Evolutionary conservation across 2,888 invertebrate species (phyloP).

Genomic region (Tinea pellionella): DNA sequence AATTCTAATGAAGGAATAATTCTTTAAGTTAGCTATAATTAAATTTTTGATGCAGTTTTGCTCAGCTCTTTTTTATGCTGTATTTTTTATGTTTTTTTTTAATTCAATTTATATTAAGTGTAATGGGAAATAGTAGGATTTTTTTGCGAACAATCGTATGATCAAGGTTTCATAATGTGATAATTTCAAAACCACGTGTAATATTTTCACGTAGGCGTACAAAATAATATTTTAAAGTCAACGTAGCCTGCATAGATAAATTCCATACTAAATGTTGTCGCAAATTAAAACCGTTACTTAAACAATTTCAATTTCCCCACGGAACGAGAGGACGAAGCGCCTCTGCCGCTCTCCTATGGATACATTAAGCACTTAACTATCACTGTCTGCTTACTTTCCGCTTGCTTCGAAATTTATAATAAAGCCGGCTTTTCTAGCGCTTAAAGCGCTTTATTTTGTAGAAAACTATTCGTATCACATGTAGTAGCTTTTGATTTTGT

Average conservation of each 20-base stretch:
- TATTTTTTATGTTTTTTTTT: no score
- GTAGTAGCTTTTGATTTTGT: background rate
- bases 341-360: conserved; percentile 49
- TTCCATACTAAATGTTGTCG: background rate
- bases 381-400: conserved; percentile 58
- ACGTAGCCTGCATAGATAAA: background rate
- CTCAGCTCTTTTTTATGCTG: no score
- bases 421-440: conserved; percentile 25
- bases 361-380: conserved; percentile 68
- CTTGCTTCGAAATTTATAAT: conserved; percentile 41
- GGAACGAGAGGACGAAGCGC: conserved; percentile 7
- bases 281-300: conserved; percentile 26
- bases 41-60: no score
- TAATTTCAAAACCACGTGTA: no score
- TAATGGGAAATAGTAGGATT: no score
- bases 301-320: conserved; percentile 61
- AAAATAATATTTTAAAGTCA: no score
- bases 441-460: conserved; percentile 7
- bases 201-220: no score
- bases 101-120: no score
- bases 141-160: no score
- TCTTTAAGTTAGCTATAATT: no score
- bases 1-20: no score
- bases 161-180: no score
- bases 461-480: background rate